These are phyloP conservation scores for Ctenodactylus gundi DNA, from an alignment of 2,113 vertebrate species.

Conservation along the genomic window DNA sequence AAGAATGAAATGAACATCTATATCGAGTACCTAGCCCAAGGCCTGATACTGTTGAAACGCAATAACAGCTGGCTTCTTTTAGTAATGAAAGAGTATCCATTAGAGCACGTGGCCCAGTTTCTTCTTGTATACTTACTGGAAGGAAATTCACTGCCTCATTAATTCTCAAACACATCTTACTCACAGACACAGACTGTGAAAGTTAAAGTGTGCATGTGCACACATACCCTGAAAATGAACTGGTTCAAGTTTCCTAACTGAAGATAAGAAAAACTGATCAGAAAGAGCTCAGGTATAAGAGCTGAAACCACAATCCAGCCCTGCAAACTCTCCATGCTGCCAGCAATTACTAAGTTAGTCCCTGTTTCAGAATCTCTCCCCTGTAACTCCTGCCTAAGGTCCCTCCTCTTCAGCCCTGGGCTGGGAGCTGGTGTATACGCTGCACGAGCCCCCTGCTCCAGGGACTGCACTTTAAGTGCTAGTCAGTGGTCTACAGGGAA, in stretches of 20 bases:
- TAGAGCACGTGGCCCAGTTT: background rate
- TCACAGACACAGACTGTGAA: background rate
- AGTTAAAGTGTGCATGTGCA: no score
- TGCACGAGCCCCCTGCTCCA: background rate
- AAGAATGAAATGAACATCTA: background rate
- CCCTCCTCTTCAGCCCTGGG: background rate
- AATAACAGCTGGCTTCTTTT: background rate
- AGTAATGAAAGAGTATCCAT: background rate
- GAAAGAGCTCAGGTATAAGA: background rate
- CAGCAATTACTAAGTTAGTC: accelerated
- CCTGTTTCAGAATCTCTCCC: background rate
- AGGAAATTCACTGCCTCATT: background rate
- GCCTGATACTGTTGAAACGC: background rate
- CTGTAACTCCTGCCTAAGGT: no score
- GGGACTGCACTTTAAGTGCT: background rate
- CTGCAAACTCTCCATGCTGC: background rate
- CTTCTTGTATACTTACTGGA: background rate
- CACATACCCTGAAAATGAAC: background rate
- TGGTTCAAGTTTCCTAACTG: background rate
- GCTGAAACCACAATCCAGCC: background rate
- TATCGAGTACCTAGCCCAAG: background rate
- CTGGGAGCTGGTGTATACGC: no score
- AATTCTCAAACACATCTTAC: background rate
- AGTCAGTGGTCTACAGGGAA: background rate
- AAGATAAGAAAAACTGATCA: background rate